These are phyloP conservation scores for Crotalus helleri DNA, from an alignment of 2,113 vertebrate genomes.

Conservation along the genomic window DNA sequence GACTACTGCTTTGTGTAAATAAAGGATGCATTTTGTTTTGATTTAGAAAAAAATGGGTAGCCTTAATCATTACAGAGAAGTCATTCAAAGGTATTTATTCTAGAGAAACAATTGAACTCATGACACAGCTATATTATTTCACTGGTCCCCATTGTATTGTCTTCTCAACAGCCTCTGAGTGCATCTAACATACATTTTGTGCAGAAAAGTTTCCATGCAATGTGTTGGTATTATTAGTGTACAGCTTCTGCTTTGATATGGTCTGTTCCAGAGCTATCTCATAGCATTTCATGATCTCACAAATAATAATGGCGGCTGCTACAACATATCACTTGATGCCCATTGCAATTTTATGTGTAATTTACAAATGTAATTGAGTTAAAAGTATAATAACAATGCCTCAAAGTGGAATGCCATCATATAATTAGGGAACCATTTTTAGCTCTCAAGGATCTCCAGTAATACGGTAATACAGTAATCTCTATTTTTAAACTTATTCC, in stretches of 20 bases:
- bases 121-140: slow-evolving; percentile 49
- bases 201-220: slow-evolving; percentile 39
- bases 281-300: slow-evolving; percentile 29
- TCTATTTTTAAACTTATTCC: neutral
- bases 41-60: slow-evolving; percentile 36
- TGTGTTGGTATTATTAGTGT: slow-evolving; percentile 34
- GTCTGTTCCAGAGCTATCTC: slow-evolving; percentile 28
- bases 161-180: slow-evolving; percentile 42
- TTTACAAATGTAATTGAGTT: slow-evolving; percentile 54
- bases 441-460: neutral
- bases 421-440: neutral
- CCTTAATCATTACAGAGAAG: neutral
- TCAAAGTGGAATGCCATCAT: neutral
- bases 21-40: slow-evolving; percentile 34
- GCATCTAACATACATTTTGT: slow-evolving; percentile 54
- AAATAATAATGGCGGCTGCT: slow-evolving; percentile 16
- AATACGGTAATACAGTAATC: neutral
- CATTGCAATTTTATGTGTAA: slow-evolving; percentile 38
- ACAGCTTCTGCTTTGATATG: slow-evolving; percentile 47
- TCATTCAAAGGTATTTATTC: slow-evolving; percentile 6
- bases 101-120: neutral
- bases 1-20: slow-evolving; percentile 13
- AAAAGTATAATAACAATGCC: slow-evolving; percentile 33
- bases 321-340: slow-evolving; percentile 20
- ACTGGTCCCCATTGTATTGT: slow-evolving; percentile 68